These are phyloP conservation scores for Clunio marinus DNA, from an alignment of 2,888 invertebrate genomes.

Conservation along the genomic window DNA sequence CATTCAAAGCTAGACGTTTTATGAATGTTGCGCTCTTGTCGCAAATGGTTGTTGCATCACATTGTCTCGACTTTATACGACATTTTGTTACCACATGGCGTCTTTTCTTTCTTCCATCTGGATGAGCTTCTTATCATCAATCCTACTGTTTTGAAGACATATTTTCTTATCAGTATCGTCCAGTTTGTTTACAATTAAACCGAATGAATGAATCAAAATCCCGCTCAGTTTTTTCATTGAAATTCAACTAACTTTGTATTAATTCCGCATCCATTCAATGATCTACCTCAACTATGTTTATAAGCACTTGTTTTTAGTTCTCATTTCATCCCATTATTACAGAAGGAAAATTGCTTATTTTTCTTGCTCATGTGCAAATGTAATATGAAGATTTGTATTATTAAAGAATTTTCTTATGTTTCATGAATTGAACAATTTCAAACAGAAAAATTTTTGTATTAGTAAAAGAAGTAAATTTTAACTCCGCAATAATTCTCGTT, in stretches of 20 bases:
- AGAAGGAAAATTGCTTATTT: too few relatives aligned
- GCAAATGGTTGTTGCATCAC: background rate
- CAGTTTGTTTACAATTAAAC: too few relatives aligned
- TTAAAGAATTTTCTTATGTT: too few relatives aligned
- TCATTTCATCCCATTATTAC: too few relatives aligned
- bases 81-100: background rate
- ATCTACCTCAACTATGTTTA: constrained; percentile 11
- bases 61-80: background rate
- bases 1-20: constrained; percentile 26
- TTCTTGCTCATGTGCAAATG: too few relatives aligned
- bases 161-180: background rate
- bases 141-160: background rate
- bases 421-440: too few relatives aligned
- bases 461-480: too few relatives aligned
- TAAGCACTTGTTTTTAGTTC: too few relatives aligned
- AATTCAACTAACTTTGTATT: background rate
- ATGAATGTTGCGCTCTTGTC: constrained; percentile 6
- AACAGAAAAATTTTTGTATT: too few relatives aligned
- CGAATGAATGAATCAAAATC: background rate
- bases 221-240: background rate
- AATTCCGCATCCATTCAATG: constrained; percentile 2
- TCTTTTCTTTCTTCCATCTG: background rate
- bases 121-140: background rate
- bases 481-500: too few relatives aligned
- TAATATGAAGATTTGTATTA: too few relatives aligned